Evolutionary conservation across 2,113 vertebrate genomes (phyloP), one percentile per base, ranked within the genome.

Genomic region (Hyla sarda): DNA sequence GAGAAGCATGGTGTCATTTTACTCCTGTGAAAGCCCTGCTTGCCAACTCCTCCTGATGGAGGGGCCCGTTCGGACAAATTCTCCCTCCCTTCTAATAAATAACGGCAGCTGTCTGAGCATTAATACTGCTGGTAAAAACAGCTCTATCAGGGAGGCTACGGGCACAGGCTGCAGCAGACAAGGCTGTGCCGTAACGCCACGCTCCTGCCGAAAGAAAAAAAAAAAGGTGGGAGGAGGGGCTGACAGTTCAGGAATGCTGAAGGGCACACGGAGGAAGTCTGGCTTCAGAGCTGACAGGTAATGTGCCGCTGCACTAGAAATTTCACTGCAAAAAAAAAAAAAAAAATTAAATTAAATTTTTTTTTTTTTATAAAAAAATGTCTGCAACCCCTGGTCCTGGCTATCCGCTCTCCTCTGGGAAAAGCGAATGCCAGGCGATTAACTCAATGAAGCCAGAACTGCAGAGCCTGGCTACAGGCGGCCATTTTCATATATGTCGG

Each of bases 1-100:
- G 90, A 92, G 92, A 89, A 91, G 91, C 90, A 91, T 83, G 92
- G 90, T 92, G 91, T 92, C 91, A 91, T 92, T 94, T 93, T 93
- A 92, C 92, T 86, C 91, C 90, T 91, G 74, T 37, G 87, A 90
- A 89, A 90, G 90, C 65, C 83, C 88, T 75, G 88, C 87, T 89
- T 90, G 89, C 89, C 92, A 93, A 87, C 89, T 92, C 92, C 90
- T 91, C 89, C 89, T 90, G 89, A 88, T 90, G 86, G 76, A 90
- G 89, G 90, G 91, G 90, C 88, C 90, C 90, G 90, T 78, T 80
- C 87, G 89, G 87, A 87, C 87, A 0, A 87, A 45, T 89, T 89
- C 84, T 85, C 62, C 89, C 89, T 89, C 84, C 83, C 88, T 89
- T 87, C 60, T 75, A 87, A 89, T 89, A 47, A 41, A 87, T 88